A percentile compares a stretch with the other conserved stretches of the same genome.
These are phyloP conservation scores for Drosophila nigritarsus DNA, from an alignment of 2,888 invertebrate genomes.

Conservation along the genomic window DNA sequence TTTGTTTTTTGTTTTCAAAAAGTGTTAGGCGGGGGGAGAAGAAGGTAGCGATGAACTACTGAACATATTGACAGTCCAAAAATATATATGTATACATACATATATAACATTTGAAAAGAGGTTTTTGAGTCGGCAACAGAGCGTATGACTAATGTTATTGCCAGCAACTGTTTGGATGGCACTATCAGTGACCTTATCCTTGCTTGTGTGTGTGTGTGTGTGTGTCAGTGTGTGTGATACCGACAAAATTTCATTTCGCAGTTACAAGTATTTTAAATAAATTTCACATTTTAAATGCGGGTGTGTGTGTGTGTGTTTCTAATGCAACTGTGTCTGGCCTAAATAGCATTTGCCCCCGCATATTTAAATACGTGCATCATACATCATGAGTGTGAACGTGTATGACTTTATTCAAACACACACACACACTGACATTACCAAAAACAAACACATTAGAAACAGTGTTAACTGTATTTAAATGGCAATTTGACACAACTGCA, in stretches of 20 bases:
- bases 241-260: conserved; percentile 59
- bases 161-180: conserved; percentile 15
- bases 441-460: conserved; percentile 26
- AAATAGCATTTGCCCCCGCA: background rate
- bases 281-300: conserved; percentile 33
- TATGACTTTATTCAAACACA: conserved; percentile 28
- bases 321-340: background rate
- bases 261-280: conserved; percentile 60
- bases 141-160: conserved; percentile 52
- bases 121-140: background rate
- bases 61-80: conserved; percentile 57
- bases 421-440: conserved; percentile 9
- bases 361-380: background rate
- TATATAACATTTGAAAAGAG: conserved; percentile 1
- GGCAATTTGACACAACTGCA: conserved; percentile 50
- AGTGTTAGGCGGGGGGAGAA: background rate
- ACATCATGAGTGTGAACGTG: conserved; percentile 8
- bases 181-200: conserved; percentile 8
- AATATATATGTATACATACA: conserved; percentile 36
- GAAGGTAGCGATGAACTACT: conserved; percentile 4
- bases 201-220: background rate
- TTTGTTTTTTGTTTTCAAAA: background rate
- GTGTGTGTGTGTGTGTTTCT: conserved; percentile 6
- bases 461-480: conserved; percentile 48
- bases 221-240: conserved; percentile 19